These are phyloP conservation scores for Ypsolopha scabrella DNA, from an alignment of 2,888 invertebrate species.

Conservation along the genomic window DNA sequence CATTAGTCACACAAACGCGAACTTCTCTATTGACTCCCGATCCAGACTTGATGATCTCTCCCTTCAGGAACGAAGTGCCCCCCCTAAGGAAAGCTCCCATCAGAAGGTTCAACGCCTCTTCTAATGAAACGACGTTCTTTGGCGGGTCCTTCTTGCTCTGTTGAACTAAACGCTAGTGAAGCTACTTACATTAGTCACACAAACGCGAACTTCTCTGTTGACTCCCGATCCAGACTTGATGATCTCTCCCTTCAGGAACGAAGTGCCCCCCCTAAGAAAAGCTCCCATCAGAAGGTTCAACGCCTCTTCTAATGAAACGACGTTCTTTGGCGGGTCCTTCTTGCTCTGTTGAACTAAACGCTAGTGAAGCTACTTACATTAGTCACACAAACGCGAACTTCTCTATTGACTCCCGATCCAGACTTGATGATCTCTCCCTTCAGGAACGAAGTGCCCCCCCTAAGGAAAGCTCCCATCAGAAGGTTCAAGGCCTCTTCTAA, in stretches of 20 bases:
- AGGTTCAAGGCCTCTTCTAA: conserved; percentile 93
- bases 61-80: too few species aligned
- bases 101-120: too few species aligned
- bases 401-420: conserved; percentile 91
- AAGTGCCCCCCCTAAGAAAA: conserved; percentile 93
- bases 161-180: too few species aligned
- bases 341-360: conserved; percentile 74
- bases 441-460: conserved; percentile 94
- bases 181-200: conserved; percentile 91
- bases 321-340: conserved; percentile 72
- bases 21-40: too few species aligned
- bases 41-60: too few species aligned
- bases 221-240: conserved; percentile 95
- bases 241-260: conserved; percentile 95
- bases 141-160: too few species aligned
- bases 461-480: conserved; percentile 92
- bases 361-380: too few species aligned
- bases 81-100: too few species aligned
- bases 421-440: conserved; percentile 98
- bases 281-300: conserved; percentile 92
- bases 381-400: conserved; percentile 97
- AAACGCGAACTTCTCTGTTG: conserved; percentile 95
- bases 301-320: conserved; percentile 90
- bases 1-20: too few species aligned
- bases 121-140: too few species aligned